Evolutionary conservation across 2,113 vertebrate genomes (phyloP), one percentile per base, ranked within the genome.

Genomic region (Equus quagga): DNA sequence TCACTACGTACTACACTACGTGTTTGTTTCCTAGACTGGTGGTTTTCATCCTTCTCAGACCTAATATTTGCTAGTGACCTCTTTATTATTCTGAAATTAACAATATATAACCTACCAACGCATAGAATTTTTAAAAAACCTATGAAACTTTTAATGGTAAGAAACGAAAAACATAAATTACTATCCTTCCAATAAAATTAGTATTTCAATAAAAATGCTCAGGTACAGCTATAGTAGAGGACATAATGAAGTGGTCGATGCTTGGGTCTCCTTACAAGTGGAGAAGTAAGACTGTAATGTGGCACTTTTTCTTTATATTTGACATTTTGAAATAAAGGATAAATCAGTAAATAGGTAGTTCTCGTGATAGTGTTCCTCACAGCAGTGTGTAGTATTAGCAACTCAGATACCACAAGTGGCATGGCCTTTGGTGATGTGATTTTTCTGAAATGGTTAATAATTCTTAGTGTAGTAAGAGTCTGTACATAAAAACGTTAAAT

Each of bases 111-210:
- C 6, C 24, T 64, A 79, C 8, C 13, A 89, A 72, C 10, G 62
- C 19, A n/a, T 2, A 92, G 36, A 76, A 51, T 75, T n/a, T 17
- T 13, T 41, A 54, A 80, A 58, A 80, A 82, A 41, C 69, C 49
- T 72, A 0, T 79, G 56, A 60, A 85, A 86, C n/a, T 54, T 76
- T 51, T 78, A 64, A 56, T 24, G 21, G 11, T 44, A 79, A 62
- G 18, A 60, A n/a, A 79, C 84, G n/a, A 88, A 81, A 93, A 69
- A 24, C 21, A 96, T 64, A n/a, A 76, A 64, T 95, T 93, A 73
- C 6, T 89, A 21, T 21, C 46, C 18, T 94, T 78, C 56, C 2
- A 49, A 13, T 89, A 95, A 79, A 84, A 73, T 80, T 91, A 49
- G 24, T 73, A 91, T 81, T 94, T 87, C 11, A 60, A 4, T 72